Conservation (phyloP, 2,113 vertebrate genomes). For the Uria aalge region DNA sequence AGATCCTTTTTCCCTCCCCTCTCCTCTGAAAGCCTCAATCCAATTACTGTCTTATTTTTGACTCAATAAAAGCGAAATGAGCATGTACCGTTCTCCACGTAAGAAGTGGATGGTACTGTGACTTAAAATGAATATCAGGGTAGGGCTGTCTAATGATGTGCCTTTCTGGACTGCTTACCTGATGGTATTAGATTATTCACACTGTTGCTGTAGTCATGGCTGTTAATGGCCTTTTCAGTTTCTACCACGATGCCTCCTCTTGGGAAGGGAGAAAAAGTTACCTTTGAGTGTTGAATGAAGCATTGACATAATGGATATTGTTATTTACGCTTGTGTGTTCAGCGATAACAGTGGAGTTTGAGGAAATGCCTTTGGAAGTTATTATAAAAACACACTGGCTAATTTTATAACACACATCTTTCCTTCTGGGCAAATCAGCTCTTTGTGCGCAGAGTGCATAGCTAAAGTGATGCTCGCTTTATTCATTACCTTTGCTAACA, state of each 20-base stretch:
- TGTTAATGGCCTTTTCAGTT: not conserved
- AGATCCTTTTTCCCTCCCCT: conserved; percentile 67
- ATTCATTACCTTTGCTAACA: not conserved
- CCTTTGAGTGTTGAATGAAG: not conserved
- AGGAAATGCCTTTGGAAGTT: conserved; percentile 21
- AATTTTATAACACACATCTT: not conserved
- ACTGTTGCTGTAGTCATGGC: not conserved
- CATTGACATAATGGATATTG: not conserved
- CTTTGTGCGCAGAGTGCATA: not conserved
- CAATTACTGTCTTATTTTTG: conserved; percentile 84
- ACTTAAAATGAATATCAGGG: not conserved
- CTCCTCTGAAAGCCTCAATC: conserved; percentile 75
- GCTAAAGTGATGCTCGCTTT: not conserved
- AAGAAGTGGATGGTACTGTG: not conserved
- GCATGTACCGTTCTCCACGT: not conserved
- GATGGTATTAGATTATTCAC: not conserved
- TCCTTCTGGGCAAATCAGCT: not conserved
- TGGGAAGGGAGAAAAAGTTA: not conserved
- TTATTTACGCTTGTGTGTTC: conserved; percentile 5
- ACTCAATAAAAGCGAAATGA: conserved; percentile 64
- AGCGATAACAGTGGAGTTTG: not conserved
- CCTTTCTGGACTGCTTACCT: not conserved
- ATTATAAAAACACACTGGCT: not conserved
- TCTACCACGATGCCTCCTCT: not conserved
- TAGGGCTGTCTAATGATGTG: not conserved